A percentile compares a stretch with the other conserved stretches of the same genome.
Conservation (phyloP, 2,888 invertebrate genomes). For the Caenorhabditis macrosperma region DNA sequence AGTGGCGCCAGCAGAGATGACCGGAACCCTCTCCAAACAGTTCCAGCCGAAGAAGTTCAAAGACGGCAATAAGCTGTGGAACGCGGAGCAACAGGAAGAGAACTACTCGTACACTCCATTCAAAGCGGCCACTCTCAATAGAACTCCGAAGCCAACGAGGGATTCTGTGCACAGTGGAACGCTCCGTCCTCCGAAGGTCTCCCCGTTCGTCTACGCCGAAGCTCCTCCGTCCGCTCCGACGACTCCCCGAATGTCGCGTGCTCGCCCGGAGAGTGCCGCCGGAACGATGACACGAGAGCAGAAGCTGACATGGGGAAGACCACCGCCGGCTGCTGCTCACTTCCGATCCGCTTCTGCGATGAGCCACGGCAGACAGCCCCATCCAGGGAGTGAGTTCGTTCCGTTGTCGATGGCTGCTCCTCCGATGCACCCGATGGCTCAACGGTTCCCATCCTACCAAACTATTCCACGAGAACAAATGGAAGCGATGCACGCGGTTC, state of each 20-base stretch:
- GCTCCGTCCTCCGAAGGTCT: constrained; percentile 50
- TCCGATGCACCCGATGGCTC: constrained; percentile 41
- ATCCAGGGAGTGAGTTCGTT: constrained; percentile 43
- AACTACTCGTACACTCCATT: constrained; percentile 57
- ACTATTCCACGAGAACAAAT: constrained; percentile 41
- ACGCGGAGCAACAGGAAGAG: constrained; percentile 34
- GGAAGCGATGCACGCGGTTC: constrained; percentile 29
- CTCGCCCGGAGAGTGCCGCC: constrained; percentile 55
- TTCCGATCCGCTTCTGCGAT: constrained; percentile 56
- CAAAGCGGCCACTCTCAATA: constrained; percentile 48
- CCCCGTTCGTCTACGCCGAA: constrained; percentile 42
- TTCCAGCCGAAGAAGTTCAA: constrained; percentile 59
- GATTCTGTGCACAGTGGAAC: constrained; percentile 55
- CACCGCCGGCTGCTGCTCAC: constrained; percentile 18
- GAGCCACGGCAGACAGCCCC: constrained; percentile 44
- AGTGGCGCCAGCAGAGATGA: constrained; percentile 11
- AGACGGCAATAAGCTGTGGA: constrained; percentile 52
- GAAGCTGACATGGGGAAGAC: constrained; percentile 57
- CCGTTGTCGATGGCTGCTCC: constrained; percentile 27
- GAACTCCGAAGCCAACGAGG: constrained; percentile 55
- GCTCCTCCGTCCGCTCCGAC: constrained; percentile 48
- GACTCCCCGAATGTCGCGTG: constrained; percentile 47
- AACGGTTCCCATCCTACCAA: constrained; percentile 43
- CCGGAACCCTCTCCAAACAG: constrained; percentile 57
- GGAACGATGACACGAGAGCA: constrained; percentile 55